phyloP scores from a whole-genome alignment of 2,797 vertebrate species.

The Cichlasoma orientale region DNA sequence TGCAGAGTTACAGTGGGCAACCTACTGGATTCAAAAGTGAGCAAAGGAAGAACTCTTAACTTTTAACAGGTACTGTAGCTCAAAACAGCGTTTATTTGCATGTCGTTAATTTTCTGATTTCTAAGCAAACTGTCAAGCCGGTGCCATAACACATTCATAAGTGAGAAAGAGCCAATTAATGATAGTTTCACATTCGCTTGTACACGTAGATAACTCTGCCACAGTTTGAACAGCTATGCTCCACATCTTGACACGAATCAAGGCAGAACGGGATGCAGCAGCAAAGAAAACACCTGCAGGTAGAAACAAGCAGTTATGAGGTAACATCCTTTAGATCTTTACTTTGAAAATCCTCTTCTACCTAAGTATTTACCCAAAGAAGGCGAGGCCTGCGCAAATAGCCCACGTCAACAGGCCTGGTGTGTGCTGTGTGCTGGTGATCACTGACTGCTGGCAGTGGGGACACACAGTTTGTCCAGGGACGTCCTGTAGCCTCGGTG shows the following conservation, averaged over 20 bases:
- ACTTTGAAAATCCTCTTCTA: not conserved
- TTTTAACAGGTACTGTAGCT: not conserved
- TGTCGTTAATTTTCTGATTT: not conserved
- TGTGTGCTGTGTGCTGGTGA: slow-evolving; percentile 72
- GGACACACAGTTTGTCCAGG: slow-evolving; percentile 81
- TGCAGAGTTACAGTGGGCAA: not conserved
- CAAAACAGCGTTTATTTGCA: not conserved
- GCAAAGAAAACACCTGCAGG: slow-evolving; percentile 72
- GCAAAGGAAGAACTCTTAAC: not conserved
- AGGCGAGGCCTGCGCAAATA: slow-evolving; percentile 56
- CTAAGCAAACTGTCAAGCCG: too few species aligned
- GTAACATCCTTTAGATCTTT: not conserved
- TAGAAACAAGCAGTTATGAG: not conserved
- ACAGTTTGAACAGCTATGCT: slow-evolving; percentile 77
- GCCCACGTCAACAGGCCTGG: slow-evolving; percentile 78
- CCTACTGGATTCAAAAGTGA: too few species aligned
- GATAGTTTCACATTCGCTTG: slow-evolving; percentile 59
- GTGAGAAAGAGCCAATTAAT: not conserved
- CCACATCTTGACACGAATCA: slow-evolving; percentile 77
- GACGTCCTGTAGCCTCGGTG: slow-evolving; percentile 36
- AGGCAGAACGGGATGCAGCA: slow-evolving; percentile 80
- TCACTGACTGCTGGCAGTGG: slow-evolving; percentile 80
- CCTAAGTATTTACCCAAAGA: slow-evolving; percentile 64
- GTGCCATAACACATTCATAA: not conserved
- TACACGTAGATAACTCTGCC: slow-evolving; percentile 62